These are phyloP conservation scores for Morus bassanus DNA, from an alignment of 2,797 vertebrate species.

Conservation along the genomic window DNA sequence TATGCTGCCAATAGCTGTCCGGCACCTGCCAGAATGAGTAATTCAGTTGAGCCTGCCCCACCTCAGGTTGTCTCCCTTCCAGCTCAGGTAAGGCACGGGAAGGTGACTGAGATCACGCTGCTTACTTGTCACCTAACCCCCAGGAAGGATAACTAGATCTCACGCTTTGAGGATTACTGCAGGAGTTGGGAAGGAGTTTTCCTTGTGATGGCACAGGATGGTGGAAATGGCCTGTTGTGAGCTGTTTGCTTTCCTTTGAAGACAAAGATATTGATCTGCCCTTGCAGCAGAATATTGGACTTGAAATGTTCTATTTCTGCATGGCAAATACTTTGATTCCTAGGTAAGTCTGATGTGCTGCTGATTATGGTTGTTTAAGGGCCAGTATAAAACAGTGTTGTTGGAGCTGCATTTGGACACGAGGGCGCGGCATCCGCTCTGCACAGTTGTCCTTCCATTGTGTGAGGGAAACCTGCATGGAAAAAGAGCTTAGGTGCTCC, in stretches of 20 bases:
- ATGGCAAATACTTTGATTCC: slow-evolving; percentile 11
- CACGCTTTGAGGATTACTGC: not conserved
- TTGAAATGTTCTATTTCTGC: slow-evolving; percentile 29
- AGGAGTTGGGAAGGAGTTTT: not conserved
- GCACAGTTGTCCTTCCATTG: not conserved
- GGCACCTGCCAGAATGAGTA: slow-evolving; percentile 87
- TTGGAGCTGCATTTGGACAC: not conserved
- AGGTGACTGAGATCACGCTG: not conserved
- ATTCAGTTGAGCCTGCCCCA: slow-evolving; percentile 79
- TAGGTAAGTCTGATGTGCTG: not conserved
- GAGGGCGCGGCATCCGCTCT: not conserved
- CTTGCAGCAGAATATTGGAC: not conserved
- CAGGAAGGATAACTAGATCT: not conserved
- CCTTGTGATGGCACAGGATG: not conserved
- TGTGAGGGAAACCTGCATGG: not conserved
- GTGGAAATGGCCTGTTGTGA: not conserved
- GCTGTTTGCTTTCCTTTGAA: slow-evolving; percentile 20
- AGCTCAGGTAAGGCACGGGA: slow-evolving; percentile 71
- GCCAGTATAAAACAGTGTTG: not conserved
- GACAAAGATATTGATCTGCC: slow-evolving; percentile 14
- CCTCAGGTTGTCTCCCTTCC: slow-evolving; percentile 80
- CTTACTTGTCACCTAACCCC: not conserved
- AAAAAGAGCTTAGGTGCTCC: slow-evolving; percentile 26
- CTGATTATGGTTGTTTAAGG: not conserved
- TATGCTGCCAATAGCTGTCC: slow-evolving; percentile 95